Evolutionary conservation across 2,797 vertebrate genomes (phyloP).

Genomic region (Pseudopleuronectes americanus): DNA sequence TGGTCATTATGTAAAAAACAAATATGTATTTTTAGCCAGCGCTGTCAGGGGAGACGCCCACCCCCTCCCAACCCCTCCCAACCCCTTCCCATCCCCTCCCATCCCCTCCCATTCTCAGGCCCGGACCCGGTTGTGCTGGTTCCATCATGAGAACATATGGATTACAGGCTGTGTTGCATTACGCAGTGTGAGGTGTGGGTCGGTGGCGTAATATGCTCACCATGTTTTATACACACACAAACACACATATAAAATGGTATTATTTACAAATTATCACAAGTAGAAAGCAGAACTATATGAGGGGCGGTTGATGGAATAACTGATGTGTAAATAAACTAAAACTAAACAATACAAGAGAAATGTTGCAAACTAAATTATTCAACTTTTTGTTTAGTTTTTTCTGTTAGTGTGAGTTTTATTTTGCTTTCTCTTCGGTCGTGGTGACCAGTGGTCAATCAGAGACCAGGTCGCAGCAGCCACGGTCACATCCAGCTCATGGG

Average conservation of each 20-base stretch:
- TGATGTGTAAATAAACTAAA: no score
- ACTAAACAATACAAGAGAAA: no score
- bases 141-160: slow-evolving; percentile 52
- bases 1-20: slow-evolving; percentile 63
- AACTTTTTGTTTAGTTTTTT: no score
- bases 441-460: slow-evolving; percentile 34
- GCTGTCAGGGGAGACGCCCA: slow-evolving; percentile 54
- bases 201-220: not conserved
- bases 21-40: slow-evolving; percentile 70
- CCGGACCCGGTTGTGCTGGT: slow-evolving; percentile 28
- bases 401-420: not conserved
- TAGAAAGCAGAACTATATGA: no score
- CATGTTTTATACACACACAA: no score
- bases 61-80: slow-evolving; percentile 30
- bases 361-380: no score
- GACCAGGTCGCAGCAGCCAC: slow-evolving; percentile 41
- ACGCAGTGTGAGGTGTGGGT: slow-evolving; percentile 10
- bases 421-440: slow-evolving; percentile 16
- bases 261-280: no score
- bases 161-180: slow-evolving; percentile 20
- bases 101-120: slow-evolving; percentile 30
- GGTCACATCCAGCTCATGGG: slow-evolving; percentile 39
- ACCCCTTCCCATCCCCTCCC: slow-evolving; percentile 38
- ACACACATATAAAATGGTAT: no score
- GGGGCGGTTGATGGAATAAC: no score